These are phyloP conservation scores for Papilio elwesi DNA, from an alignment of 2,888 invertebrate species.

Conservation along the genomic window DNA sequence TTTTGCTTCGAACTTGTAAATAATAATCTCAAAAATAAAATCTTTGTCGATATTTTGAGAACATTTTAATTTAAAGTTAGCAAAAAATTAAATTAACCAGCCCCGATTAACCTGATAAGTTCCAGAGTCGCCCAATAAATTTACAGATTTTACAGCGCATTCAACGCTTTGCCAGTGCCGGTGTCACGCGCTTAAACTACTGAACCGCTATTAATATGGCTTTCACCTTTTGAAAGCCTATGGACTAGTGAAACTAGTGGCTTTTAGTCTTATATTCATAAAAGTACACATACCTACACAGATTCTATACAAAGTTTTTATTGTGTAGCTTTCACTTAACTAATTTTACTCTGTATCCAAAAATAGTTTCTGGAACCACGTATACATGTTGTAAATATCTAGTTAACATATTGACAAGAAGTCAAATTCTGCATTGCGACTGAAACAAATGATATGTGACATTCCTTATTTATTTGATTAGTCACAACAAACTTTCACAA, in stretches of 20 bases:
- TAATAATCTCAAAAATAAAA: too few species aligned
- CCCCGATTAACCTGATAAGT: background rate
- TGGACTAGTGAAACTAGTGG: constrained; percentile 11
- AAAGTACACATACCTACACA: background rate
- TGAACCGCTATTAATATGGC: constrained; percentile 14
- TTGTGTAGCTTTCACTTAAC: background rate
- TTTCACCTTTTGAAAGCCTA: constrained; percentile 15
- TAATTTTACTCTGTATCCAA: background rate
- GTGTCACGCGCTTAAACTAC: constrained; percentile 1
- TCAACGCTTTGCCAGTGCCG: background rate
- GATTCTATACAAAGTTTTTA: background rate
- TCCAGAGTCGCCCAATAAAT: background rate
- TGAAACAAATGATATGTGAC: too few species aligned
- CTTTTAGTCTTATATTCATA: background rate
- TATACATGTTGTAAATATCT: too few species aligned
- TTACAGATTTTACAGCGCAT: background rate
- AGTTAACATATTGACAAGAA: too few species aligned
- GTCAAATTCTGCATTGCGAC: too few species aligned
- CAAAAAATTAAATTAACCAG: too few species aligned
- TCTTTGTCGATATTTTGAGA: too few species aligned
- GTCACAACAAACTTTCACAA: too few species aligned
- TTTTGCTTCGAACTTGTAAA: too few species aligned
- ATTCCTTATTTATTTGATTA: too few species aligned
- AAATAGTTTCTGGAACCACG: background rate
- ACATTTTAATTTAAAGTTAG: too few species aligned